Base-by-base conservation (phyloP, 2,113 vertebrate species). In the Eonycteris spelaea region DNA sequence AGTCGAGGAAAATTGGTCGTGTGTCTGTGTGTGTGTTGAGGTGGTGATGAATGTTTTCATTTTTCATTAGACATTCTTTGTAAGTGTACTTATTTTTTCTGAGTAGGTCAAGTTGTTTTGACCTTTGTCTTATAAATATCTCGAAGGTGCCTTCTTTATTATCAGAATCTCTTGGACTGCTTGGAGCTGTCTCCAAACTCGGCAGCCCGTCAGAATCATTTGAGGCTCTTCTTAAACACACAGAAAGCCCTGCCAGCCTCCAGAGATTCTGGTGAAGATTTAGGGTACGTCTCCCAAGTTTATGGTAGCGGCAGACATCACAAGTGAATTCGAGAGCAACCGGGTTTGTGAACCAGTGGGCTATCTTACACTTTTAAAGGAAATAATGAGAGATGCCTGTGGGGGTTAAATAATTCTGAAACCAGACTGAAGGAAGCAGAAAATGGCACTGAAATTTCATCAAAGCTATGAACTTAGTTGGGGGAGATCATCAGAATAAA, bases 51-150 rank as follows among this genome's bases (percentile, higher is more conserved):
- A 38, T 86, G 30, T 24, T 79, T 97, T 84, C 19, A n/a, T 35
- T 80, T 97, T 86, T 63, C 74, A 94, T 85, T 86, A 65, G 53
- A 33, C 21, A n/a, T 5, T 13, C 13, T 57, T 82, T 55, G 40
- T 86, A 83, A 95, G 71, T 6, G 15, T 48, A 40, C 15, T n/a
- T 65, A n/a, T 77, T 43, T 79, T 94, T 84, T 9, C 53, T 71
- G 61, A 68, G 45, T 68, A 22, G 8, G 26, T 48, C 55, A 5
- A 35, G 16, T 70, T 19, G 30, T 84, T 89, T 95, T 70, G 28
- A 75, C n/a, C 57, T 94, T 80, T 93, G n/a, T 33, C 63, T 83
- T 91, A 1, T 91, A 78, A 79, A 22, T 91, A 51, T 84, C 95
- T 74, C 28, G 4, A 61, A 33, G 68, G 59, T 74, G 38, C 57